Conservation (phyloP, 2,113 vertebrate genomes). For the Clarias batrachus region DNA sequence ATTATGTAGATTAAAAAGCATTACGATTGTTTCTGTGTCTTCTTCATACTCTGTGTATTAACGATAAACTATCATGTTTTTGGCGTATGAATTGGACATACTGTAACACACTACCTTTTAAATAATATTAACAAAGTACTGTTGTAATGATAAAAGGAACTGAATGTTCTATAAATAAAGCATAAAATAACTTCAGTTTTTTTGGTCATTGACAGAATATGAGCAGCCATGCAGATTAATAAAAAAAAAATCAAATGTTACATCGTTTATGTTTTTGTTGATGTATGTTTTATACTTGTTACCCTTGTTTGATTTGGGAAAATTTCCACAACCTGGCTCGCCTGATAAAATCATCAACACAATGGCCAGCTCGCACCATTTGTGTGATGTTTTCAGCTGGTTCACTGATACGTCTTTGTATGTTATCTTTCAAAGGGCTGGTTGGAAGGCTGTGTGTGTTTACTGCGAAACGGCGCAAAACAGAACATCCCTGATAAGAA, state of each 20-base stretch:
- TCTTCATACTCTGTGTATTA: too few relatives aligned
- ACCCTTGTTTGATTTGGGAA: background rate
- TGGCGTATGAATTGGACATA: background rate
- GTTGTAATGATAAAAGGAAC: background rate
- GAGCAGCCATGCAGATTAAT: background rate
- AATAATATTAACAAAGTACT: background rate
- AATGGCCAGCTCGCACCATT: background rate
- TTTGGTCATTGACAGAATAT: background rate
- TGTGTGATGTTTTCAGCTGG: background rate
- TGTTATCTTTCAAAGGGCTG: conserved; percentile 73
- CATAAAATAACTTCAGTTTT: background rate
- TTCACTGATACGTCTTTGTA: conserved; percentile 19
- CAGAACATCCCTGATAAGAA: conserved; percentile 88
- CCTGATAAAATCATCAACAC: background rate
- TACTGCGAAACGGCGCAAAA: conserved; percentile 85
- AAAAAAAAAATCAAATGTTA: background rate
- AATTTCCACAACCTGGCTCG: background rate
- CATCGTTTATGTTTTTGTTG: background rate
- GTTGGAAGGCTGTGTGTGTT: conserved; percentile 86
- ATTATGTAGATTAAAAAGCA: too few relatives aligned
- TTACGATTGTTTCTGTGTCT: too few relatives aligned
- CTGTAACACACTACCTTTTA: background rate
- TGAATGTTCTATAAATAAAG: background rate
- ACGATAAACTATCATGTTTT: too few relatives aligned
- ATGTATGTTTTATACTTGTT: background rate